Evolutionary conservation across 2,888 invertebrate genomes (phyloP), one percentile per base, ranked within the genome.

Genomic region (Scotopteryx bipunctaria): DNA sequence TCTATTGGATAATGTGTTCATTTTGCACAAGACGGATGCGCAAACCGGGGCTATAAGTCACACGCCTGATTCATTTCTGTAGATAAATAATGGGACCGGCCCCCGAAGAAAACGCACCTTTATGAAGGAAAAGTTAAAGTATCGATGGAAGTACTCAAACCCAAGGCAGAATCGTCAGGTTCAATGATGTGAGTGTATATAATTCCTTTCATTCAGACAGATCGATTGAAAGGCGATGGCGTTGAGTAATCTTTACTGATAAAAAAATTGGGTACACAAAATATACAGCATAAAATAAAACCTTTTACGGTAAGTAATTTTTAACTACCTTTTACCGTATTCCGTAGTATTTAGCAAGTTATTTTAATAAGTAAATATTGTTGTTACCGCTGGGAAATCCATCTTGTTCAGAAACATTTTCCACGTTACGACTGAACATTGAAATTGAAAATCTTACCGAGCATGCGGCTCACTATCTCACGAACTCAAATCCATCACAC

Each of bases 401-500:
- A 8, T 5, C n/a, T 23, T 6, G 6, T 2, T 0, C 1, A 25
- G 9, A 11, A 11, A 27, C 9, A 25, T 21, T 8, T 9, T 9
- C 2, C 8, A 15, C 14, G 14, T 1, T 15, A 23, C 2, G 2
- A 8, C 16, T 13, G 11, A 16, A 42, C 29, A 6, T 25, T 5
- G 8, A 45, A 59, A 43, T n/a, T n/a, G n/a, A 55, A 32, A 31
- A 54, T 29, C 54, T 59, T 60, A 63, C 66, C 68, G 37, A 50
- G 59, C 52, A 61, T n/a, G 62, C 27, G 69, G 67, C 64, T 66
- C 66, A 67, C 52, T 72, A 71, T 75, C 69, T 73, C 74, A 71
- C 62, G 59, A 73, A 78, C 65, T 69, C 63, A 70, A 81, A 83
- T 81, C 78, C 81, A 73, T 76, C 55, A 63, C 69, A 61, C 49